phyloP scores from a whole-genome alignment of 2,888 invertebrate species.

The Chydorus sphaericus region DNA sequence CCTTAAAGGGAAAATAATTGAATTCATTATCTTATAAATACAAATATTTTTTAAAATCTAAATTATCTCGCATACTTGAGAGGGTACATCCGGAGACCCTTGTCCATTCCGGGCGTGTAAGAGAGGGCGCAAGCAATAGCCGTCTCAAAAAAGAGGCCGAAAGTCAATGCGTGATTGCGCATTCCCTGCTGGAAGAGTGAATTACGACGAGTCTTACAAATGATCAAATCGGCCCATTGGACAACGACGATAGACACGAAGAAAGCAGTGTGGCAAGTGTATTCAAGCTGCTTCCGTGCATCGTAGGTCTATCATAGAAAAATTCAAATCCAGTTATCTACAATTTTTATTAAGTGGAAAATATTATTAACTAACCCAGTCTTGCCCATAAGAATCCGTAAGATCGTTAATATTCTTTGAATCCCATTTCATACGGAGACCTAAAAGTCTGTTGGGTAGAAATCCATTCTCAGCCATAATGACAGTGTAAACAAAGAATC shows the following conservation, averaged over 20 bases:
- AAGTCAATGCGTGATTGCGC: constrained; percentile 35
- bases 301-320: constrained; percentile 63
- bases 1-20: constrained; percentile 31
- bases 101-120: constrained; percentile 17
- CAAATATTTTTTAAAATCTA: too few species aligned
- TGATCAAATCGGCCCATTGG: constrained; percentile 96
- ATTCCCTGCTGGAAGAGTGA: constrained; percentile 95
- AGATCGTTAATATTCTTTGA: constrained; percentile 96
- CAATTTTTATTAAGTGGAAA: too few species aligned
- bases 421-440: constrained; percentile 95
- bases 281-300: constrained; percentile 89
- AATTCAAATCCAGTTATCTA: not conserved
- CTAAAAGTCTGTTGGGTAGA: constrained; percentile 73
- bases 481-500: constrained; percentile 99
- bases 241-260: constrained; percentile 95
- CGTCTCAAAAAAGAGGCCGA: constrained; percentile 15
- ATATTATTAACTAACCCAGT: constrained; percentile 56
- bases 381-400: constrained; percentile 95
- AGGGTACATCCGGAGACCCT: constrained; percentile 16
- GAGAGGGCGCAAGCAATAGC: constrained; percentile 10
- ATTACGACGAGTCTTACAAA: constrained; percentile 94
- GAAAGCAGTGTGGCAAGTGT: constrained; percentile 96
- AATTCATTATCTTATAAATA: constrained; percentile 3
- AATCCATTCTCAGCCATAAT: constrained; percentile 99
- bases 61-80: too few species aligned